Base-by-base conservation (phyloP, 1,140 invertebrate species). In the Sminthurides bifidus region DNA sequence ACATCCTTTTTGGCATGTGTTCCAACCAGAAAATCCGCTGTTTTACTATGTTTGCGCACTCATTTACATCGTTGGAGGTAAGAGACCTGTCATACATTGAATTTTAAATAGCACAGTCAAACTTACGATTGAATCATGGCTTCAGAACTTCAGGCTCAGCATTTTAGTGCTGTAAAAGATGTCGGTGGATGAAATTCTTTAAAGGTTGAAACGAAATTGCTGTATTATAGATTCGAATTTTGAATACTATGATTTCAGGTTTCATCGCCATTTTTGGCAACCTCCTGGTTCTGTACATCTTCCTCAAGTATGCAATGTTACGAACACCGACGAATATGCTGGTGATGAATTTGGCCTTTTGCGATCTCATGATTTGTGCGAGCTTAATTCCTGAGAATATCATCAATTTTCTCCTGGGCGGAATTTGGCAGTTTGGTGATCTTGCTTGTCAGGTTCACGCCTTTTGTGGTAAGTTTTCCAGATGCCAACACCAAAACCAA, bases 321-420 rank as follows among this genome's bases (percentile, higher is more conserved):
- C 61, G 71, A 49, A 73, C 69, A 2, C 71, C 73, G 26, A 68
- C 73, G 14, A 75, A 75, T 55, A 69, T 73, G 65, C 67, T 73
- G 27, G 66, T 75, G 1, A 65, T 74, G 26, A 73, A 72, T 58
- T 63, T 75, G 23, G 72, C 72, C n/a, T 45, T 73, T 29, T 68
- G 68, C 56, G 73, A 74, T 62, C 52, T 68, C 24, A 26, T 63
- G 10, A 66, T 68, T 51, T 64, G 60, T 58, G 43, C 61, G 23
- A 35, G 55, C 14, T 64, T 66, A 38, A 60, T 65, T 23, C 67
- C 67, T 1, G 59, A 67, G 45, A 66, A 65, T 37, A 58, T 66
- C 19, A 63, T 58, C 43, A 67, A 66, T 40, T 66, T 59, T 31
- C 60, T 67, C 46, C 43, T 52, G 27, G 61, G 61, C 2, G 61